Conservation (phyloP, 2,888 invertebrate genomes). For the Zele albiditarsus region DNA sequence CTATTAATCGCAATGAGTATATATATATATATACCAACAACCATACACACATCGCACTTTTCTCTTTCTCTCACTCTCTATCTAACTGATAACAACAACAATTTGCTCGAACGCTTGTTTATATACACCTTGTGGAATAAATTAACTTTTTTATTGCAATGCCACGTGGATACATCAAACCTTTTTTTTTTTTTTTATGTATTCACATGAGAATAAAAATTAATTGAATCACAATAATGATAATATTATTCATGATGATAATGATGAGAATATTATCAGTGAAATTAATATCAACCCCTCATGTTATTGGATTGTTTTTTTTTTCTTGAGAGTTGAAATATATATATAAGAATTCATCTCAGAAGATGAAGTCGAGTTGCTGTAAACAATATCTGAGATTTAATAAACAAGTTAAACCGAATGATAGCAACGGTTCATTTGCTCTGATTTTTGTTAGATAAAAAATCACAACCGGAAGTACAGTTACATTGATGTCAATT, state of each 20-base stretch:
- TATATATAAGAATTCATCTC: neutral
- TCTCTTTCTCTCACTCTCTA: neutral
- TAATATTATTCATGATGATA: too few relatives aligned
- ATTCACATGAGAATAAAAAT: neutral
- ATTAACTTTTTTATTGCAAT: constrained; percentile 66
- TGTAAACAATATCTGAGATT: too few relatives aligned
- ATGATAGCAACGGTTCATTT: too few relatives aligned
- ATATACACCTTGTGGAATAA: constrained; percentile 64
- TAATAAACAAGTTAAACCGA: too few relatives aligned
- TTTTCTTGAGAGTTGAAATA: too few relatives aligned
- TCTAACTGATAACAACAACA: constrained; percentile 29
- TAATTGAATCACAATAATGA: too few relatives aligned
- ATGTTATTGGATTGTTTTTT: too few relatives aligned
- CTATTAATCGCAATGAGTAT: constrained; percentile 65
- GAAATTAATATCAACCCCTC: too few relatives aligned
- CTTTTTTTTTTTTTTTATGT: constrained; percentile 20
- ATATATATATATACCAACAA: constrained; percentile 12
- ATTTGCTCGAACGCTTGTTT: constrained; percentile 56
- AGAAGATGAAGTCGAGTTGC: neutral
- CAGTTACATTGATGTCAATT: constrained; percentile 39
- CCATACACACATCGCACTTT: constrained; percentile 16
- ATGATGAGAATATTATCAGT: too few relatives aligned
- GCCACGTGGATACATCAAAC: constrained; percentile 62
- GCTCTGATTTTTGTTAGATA: neutral
- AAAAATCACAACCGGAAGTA: constrained; percentile 48